Percentiles rank a stretch among this genome's conserved stretches.
Evolutionary conservation across 2,797 vertebrate species (phyloP).

Genomic region (Xyrichtys novacula): DNA sequence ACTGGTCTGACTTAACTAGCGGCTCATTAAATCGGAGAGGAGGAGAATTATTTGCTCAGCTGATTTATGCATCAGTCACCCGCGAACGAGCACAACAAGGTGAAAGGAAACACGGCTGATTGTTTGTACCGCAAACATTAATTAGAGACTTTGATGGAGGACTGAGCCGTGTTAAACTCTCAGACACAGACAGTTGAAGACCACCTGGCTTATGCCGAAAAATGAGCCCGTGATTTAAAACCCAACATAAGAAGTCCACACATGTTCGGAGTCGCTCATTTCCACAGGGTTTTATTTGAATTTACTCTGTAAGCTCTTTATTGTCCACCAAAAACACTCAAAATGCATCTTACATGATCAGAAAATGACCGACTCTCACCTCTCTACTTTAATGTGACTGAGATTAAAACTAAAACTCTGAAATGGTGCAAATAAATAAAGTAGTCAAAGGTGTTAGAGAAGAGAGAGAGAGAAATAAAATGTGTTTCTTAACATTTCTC

Average conservation of each 20-base stretch:
- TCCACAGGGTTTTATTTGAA: not conserved
- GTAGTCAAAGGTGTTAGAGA: conserved; percentile 37
- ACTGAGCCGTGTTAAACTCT: not conserved
- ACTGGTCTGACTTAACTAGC: conserved; percentile 7
- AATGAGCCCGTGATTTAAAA: too few relatives aligned
- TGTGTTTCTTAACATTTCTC: not conserved
- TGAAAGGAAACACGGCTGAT: conserved; percentile 28
- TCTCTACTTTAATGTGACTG: not conserved
- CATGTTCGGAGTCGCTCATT: not conserved
- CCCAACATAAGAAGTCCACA: too few relatives aligned
- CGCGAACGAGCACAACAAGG: conserved; percentile 30
- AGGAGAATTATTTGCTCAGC: conserved; percentile 11
- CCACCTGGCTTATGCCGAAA: too few relatives aligned
- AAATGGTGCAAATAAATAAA: conserved; percentile 56
- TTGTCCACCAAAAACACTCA: too few relatives aligned
- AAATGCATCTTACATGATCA: not conserved
- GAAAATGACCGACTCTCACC: not conserved
- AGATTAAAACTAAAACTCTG: conserved; percentile 13
- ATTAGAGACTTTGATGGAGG: not conserved
- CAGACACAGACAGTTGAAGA: too few relatives aligned
- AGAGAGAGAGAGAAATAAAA: too few relatives aligned
- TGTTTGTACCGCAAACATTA: not conserved
- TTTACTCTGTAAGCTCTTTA: not conserved
- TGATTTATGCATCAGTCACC: conserved; percentile 24
- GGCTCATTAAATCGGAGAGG: conserved; percentile 36